Percentiles rank a stretch among this genome's conserved stretches.
phyloP scores from a whole-genome alignment of 2,888 invertebrate genomes.

The Brachyopa scutellaris region DNA sequence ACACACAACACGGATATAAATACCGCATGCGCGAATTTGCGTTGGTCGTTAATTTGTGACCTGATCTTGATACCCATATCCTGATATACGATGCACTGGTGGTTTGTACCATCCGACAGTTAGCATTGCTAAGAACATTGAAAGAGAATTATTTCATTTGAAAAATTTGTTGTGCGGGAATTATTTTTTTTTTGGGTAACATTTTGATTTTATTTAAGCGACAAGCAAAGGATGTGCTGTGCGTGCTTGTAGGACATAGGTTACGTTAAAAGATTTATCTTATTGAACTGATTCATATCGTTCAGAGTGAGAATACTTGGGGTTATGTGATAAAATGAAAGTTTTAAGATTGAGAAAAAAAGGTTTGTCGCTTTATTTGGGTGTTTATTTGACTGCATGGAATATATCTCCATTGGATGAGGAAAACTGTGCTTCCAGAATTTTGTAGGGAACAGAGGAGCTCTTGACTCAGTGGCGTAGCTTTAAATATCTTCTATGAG shows the following conservation, averaged over 20 bases:
- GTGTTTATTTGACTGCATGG: no score
- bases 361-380: no score
- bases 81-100: constrained; percentile 64
- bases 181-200: constrained; percentile 12
- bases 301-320: constrained; percentile 41
- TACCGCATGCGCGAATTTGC: constrained; percentile 72
- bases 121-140: constrained; percentile 67
- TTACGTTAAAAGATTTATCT: constrained; percentile 72
- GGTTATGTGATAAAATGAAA: no score
- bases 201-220: constrained; percentile 57
- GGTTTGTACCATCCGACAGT: constrained; percentile 66
- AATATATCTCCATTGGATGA: no score
- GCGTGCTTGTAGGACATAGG: constrained; percentile 72
- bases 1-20: constrained; percentile 73
- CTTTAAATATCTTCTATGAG: no score
- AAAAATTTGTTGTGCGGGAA: constrained; percentile 25
- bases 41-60: constrained; percentile 74
- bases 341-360: no score
- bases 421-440: no score
- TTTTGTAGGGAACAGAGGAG: no score
- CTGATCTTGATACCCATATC: constrained; percentile 73
- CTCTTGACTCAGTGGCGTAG: no score
- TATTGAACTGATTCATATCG: constrained; percentile 71
- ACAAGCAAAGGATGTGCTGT: constrained; percentile 57
- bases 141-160: constrained; percentile 70